These are phyloP conservation scores for Heliconius cydno DNA, from an alignment of 2,888 invertebrate species.

Conservation along the genomic window DNA sequence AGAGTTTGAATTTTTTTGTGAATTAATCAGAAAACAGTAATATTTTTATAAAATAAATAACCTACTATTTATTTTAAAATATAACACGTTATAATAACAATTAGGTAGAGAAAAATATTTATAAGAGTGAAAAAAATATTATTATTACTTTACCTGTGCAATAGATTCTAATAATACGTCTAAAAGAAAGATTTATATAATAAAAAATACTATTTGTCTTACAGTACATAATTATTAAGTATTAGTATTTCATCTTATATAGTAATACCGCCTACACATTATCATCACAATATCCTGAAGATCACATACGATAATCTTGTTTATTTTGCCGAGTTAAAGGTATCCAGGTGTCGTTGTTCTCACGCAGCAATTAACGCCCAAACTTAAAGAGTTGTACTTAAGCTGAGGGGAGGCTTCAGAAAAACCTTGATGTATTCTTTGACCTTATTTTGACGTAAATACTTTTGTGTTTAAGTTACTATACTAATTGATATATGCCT, in stretches of 20 bases:
- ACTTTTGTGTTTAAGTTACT: conserved; percentile 8
- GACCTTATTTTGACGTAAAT: conserved; percentile 32
- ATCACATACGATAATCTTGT: conserved; percentile 58
- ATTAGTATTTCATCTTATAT: not conserved
- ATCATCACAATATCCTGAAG: conserved; percentile 49
- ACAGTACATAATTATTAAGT: not conserved
- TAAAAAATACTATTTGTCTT: not conserved
- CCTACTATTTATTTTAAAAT: not conserved
- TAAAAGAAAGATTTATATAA: not conserved
- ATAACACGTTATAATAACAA: not conserved
- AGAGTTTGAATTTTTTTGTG: no score
- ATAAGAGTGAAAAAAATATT: not conserved
- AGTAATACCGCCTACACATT: not conserved
- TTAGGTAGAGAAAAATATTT: not conserved
- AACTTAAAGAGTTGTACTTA: conserved; percentile 74
- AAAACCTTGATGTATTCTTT: conserved; percentile 52
- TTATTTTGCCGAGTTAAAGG: conserved; percentile 60
- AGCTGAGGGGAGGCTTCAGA: conserved; percentile 60
- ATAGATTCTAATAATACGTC: not conserved
- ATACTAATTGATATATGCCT: not conserved
- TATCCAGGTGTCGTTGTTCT: conserved; percentile 70
- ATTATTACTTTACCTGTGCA: not conserved
- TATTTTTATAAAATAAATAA: no score
- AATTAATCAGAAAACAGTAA: no score
- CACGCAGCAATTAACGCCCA: conserved; percentile 79